Base-by-base conservation (phyloP, 2,797 vertebrate species). In the Enteromius afrohamiltoni region DNA sequence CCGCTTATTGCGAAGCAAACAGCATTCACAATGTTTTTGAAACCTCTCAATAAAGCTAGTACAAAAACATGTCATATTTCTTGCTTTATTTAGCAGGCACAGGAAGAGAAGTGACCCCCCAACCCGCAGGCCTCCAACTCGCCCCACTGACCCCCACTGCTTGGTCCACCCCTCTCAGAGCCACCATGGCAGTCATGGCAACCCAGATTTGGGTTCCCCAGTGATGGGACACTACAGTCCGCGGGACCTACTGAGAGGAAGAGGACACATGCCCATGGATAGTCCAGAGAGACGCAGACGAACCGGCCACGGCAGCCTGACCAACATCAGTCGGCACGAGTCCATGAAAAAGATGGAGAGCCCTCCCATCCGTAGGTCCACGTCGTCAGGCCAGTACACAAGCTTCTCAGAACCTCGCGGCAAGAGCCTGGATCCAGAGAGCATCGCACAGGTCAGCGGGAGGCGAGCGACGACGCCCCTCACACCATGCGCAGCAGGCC, bases 381-480 rank as follows among this genome's bases (percentile, higher is more conserved):
- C 97, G 0, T 99, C 98, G 0, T 99, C 98, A 7, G 97, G 98
- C 82, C 98, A 99, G 85, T 99, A 99, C 91, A 93, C 96, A 0
- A 94, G 95, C 90, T 98, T 98, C 91, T 94, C 93, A 23, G 96
- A 98, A 69, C 95, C 96, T 83, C 93, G 96, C 1, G 90, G 91
- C 90, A 99, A 98, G 91, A 93, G 96, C 8, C 93, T 99, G 94
- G 98, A 99, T 82, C 96, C 98, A 49, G 98, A 99, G 93, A 97
- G 96, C 85, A 99, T 99, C 93, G 98, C 98, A 95, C 98, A 99
- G 98, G 98, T 99, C 92, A 95, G 93, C 92, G 92, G 87, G 89
- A 93, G 93, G 94, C 92, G 91, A 93, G 93, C 90, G 90, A 92
- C 91, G 92, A 91, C 89, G 86, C 80, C 88, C 90, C 92, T 93